A percentile compares a stretch with the other conserved stretches of the same genome.
Evolutionary conservation across 1,140 invertebrate genomes (phyloP).

Genomic region (Drosophila novamexicana): DNA sequence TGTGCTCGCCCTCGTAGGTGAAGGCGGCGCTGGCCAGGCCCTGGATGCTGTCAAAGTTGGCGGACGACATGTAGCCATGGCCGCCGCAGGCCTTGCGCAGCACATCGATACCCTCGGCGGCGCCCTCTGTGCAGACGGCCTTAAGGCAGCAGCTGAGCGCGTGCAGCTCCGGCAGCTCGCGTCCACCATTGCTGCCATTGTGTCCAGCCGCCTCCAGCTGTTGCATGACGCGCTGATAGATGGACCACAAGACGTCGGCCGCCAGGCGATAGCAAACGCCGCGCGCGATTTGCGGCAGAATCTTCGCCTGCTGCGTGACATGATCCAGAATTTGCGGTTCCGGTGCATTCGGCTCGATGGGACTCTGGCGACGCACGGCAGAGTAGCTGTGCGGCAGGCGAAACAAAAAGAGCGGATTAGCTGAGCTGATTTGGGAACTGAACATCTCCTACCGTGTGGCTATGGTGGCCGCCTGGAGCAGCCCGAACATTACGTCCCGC

Average conservation of each 20-base stretch:
- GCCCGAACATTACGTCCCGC: constrained; percentile 88
- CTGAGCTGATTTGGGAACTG: no score
- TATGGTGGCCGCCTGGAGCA: constrained; percentile 93
- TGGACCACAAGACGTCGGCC: constrained; percentile 90
- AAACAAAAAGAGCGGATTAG: not conserved
- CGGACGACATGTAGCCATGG: constrained; percentile 95
- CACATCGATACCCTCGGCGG: constrained; percentile 90
- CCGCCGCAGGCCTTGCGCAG: constrained; percentile 94
- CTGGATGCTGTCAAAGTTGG: constrained; percentile 93
- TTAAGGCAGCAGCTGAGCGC: constrained; percentile 95
- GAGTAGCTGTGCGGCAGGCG: constrained; percentile 88
- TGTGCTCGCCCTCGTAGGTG: constrained; percentile 98
- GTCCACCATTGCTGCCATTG: constrained; percentile 86
- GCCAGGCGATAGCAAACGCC: constrained; percentile 91
- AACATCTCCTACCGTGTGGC: constrained; percentile 86
- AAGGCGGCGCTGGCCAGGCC: constrained; percentile 91
- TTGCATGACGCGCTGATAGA: constrained; percentile 91
- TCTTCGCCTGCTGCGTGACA: constrained; percentile 95
- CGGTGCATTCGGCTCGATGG: constrained; percentile 89
- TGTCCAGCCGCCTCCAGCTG: constrained; percentile 86
- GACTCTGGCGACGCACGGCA: constrained; percentile 93
- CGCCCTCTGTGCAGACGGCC: constrained; percentile 91
- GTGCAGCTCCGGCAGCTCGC: constrained; percentile 94
- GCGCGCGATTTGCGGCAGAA: constrained; percentile 92
- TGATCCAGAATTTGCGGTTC: constrained; percentile 97